Percentiles rank a stretch among this genome's conserved stretches.
These are phyloP conservation scores for Caenorhabditis becei DNA, from an alignment of 2,888 invertebrate species.

Conservation along the genomic window DNA sequence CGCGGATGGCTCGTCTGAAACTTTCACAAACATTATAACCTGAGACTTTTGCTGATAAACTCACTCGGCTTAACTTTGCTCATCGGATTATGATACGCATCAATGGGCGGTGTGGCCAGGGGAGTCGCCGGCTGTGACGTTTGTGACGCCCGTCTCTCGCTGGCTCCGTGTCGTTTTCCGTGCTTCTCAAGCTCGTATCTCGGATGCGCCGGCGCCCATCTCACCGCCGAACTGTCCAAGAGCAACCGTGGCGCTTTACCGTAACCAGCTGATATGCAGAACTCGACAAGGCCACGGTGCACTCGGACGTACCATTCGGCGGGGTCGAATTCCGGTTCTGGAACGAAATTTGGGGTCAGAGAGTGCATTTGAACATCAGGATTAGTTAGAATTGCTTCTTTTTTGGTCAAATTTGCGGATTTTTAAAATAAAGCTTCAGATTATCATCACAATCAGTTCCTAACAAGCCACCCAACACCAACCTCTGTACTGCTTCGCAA, in stretches of 20 bases:
- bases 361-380: too few relatives aligned
- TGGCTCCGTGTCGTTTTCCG: not conserved
- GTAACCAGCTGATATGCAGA: not conserved
- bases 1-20: too few relatives aligned
- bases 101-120: not conserved
- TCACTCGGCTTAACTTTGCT: too few relatives aligned
- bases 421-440: too few relatives aligned
- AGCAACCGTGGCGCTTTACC: slow-evolving; percentile 35
- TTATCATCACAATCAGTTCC: too few relatives aligned
- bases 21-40: too few relatives aligned
- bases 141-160: not conserved
- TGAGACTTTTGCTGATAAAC: not conserved
- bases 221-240: slow-evolving; percentile 35
- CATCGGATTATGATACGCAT: too few relatives aligned
- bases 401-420: too few relatives aligned
- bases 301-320: slow-evolving; percentile 42
- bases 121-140: not conserved
- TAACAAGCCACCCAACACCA: too few relatives aligned
- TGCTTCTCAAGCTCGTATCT: not conserved
- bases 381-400: too few relatives aligned
- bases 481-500: slow-evolving; percentile 99
- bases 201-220: slow-evolving; percentile 30
- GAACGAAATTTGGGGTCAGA: not conserved
- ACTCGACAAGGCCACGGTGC: slow-evolving; percentile 1
- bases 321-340: slow-evolving; percentile 34